Base-by-base conservation (phyloP, 2,113 vertebrate genomes). In the Brachirus orientalis region DNA sequence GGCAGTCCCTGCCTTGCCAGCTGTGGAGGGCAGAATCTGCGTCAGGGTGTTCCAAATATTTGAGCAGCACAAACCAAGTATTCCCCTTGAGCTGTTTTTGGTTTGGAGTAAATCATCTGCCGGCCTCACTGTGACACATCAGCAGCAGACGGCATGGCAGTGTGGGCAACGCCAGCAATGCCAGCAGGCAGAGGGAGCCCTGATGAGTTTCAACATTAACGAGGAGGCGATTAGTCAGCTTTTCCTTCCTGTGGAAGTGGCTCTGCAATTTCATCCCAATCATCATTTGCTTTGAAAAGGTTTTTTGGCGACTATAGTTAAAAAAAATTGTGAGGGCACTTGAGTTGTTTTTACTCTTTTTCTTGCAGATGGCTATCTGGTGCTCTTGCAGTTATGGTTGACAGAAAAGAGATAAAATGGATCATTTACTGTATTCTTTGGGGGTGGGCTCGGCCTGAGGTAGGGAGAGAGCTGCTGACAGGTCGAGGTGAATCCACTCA, bases 41-140 rank as follows among this genome's bases (percentile, higher is more conserved):
- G 92, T 92, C 90, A 92, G 90, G 55, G 89, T 19, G 91, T 89
- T 92, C 84, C 88, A 94, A 92, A 95, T 94, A 95, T 95, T 95
- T 96, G 94, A 95, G 95, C 93, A 94, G 92, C 93, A 90, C 92
- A 83, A 93, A 88, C 92, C 93, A 94, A 93, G 94, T 91, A 89
- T 60, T 87, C 74, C 82, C 75, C 48, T 33, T 60, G 41, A 79
- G 77, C 62, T 69, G 65, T 78, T 81, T 80, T 75, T 3, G 7
- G 69, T 79, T 58, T 28, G 10, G 60, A 78, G 65, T 57, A 76
- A 81, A 69, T 69, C 63, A 44, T 20, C 63, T 28, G 3, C 53
- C 48, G 55, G 13, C 55, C 40, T 10, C 6, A 6, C 60, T 70
- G 20, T 53, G 67, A 75, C 75, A 2, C 40, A 40, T 2, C 38